A percentile compares a stretch with the other conserved stretches of the same genome.
These are phyloP conservation scores for Acleris sparsana DNA, from an alignment of 2,888 invertebrate species.

Conservation along the genomic window DNA sequence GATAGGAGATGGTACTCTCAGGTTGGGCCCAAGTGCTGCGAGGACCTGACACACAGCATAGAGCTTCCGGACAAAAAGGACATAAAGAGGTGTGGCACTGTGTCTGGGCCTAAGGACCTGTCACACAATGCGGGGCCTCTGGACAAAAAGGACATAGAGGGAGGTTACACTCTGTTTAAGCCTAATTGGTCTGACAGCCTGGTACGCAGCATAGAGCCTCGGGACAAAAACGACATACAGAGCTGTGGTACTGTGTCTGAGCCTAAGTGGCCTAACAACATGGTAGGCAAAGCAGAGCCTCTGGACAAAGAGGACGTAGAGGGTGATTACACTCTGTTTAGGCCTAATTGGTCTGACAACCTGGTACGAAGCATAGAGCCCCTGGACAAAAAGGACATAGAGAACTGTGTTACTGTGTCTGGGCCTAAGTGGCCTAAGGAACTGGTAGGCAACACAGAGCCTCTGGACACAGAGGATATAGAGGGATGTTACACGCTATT, in stretches of 20 bases:
- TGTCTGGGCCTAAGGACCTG: too few relatives aligned
- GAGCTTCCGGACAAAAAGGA: background rate
- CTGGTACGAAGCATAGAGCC: background rate
- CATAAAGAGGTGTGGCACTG: background rate
- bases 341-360: too few relatives aligned
- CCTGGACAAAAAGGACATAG: background rate
- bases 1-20: too few relatives aligned
- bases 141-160: background rate
- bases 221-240: background rate
- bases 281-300: background rate
- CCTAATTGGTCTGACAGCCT: too few relatives aligned
- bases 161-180: too few relatives aligned
- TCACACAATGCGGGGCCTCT: background rate
- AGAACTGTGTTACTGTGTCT: background rate
- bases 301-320: constrained; percentile 8
- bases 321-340: too few relatives aligned
- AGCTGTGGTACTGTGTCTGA: background rate
- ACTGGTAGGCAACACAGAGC: background rate
- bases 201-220: background rate
- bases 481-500: too few relatives aligned
- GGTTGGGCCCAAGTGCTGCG: too few relatives aligned
- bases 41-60: too few relatives aligned
- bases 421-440: too few relatives aligned
- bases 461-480: constrained; percentile 4
- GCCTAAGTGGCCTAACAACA: too few relatives aligned